Evolutionary conservation across 2,888 invertebrate genomes (phyloP).

Genomic region (Lymantria monacha): DNA sequence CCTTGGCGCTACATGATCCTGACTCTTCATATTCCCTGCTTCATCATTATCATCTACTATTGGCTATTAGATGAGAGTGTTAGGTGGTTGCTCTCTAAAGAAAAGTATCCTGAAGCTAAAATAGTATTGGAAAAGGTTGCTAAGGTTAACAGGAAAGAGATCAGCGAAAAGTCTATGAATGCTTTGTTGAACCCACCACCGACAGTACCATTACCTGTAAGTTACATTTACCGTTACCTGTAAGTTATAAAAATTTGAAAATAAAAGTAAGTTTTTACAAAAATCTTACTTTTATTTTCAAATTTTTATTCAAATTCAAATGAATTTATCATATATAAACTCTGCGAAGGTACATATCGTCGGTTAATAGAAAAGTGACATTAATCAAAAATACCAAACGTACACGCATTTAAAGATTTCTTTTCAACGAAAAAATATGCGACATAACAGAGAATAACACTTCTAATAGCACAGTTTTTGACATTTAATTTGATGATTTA

Average conservation of each 20-base stretch:
- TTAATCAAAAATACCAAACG: too few species aligned
- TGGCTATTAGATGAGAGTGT: conserved; percentile 85
- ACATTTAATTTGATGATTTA: too few species aligned
- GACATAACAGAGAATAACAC: too few species aligned
- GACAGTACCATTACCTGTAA: conserved; percentile 14
- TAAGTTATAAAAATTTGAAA: not conserved
- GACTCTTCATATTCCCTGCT: conserved; percentile 85
- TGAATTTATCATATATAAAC: too few species aligned
- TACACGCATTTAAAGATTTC: too few species aligned
- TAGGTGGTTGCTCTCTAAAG: conserved; percentile 88
- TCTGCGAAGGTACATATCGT: too few species aligned
- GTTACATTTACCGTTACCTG: too few species aligned
- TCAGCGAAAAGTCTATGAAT: conserved; percentile 77
- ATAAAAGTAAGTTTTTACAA: not conserved
- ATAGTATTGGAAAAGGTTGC: conserved; percentile 83
- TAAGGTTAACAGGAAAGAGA: conserved; percentile 79
- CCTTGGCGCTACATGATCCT: conserved; percentile 86
- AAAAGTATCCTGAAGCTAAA: conserved; percentile 83
- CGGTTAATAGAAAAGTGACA: too few species aligned
- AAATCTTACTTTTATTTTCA: not conserved
- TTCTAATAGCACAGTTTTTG: too few species aligned
- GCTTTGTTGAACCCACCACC: conserved; percentile 66
- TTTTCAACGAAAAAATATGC: too few species aligned
- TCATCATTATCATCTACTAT: conserved; percentile 84
- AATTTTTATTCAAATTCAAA: too few species aligned